A percentile compares a stretch with the other conserved stretches of the same genome.
phyloP scores from a whole-genome alignment of 35 echinoderm and acorn worm species.

The Lytechinus pictus region DNA sequence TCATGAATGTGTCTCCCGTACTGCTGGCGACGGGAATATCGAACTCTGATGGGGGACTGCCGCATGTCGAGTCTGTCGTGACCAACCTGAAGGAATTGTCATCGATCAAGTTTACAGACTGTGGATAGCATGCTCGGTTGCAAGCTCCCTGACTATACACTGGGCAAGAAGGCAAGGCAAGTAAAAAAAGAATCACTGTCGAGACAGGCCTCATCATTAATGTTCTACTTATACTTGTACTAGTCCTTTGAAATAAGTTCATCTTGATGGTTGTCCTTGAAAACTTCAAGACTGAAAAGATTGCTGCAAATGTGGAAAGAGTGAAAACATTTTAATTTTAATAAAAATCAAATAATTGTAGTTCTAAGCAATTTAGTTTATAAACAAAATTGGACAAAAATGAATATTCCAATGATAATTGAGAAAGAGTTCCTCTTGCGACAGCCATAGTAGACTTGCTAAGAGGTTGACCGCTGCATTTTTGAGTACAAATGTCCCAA shows the following conservation, averaged over 20 bases:
- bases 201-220: background rate
- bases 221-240: background rate
- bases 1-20: constrained; percentile 26
- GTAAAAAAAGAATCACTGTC: background rate
- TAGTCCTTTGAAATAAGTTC: background rate
- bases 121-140: constrained; percentile 81
- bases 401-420: no score
- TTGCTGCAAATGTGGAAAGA: no score
- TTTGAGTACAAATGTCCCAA: no score
- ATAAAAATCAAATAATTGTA: no score
- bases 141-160: background rate
- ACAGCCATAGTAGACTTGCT: no score
- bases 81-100: constrained; percentile 62
- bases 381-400: no score
- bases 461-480: no score
- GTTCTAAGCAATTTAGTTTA: no score
- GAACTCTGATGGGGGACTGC: constrained; percentile 57
- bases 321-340: no score
- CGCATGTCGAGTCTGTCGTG: constrained; percentile 78
- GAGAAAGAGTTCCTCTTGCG: no score
- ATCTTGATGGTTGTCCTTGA: background rate
- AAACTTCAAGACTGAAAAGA: background rate
- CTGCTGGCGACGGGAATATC: constrained; percentile 26
- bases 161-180: background rate
- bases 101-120: constrained; percentile 68